Conservation (phyloP, 2,888 invertebrate genomes). For the Lycia hirtaria region DNA sequence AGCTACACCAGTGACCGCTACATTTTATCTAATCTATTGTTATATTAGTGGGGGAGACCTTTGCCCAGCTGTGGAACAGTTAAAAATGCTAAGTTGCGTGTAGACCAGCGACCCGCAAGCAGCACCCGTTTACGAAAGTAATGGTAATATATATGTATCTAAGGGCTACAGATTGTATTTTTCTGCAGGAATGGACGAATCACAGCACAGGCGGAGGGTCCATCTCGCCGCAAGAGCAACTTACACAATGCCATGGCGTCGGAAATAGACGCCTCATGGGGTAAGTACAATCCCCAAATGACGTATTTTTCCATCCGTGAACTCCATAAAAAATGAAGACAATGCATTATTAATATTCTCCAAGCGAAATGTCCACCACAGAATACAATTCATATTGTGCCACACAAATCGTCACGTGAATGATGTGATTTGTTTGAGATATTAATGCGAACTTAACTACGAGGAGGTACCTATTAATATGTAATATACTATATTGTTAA, state of each 20-base stretch:
- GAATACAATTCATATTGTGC: conserved; percentile 25
- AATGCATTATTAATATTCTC: conserved; percentile 44
- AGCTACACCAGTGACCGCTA: too few relatives aligned
- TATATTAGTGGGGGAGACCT: too few relatives aligned
- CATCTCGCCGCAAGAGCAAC: conserved; percentile 89
- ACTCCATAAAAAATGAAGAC: conserved; percentile 32
- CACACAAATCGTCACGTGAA: conserved; percentile 18
- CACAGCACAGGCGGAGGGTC: conserved; percentile 87
- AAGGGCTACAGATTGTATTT: conserved; percentile 2
- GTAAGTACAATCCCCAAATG: conserved; percentile 53
- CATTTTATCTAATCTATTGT: too few relatives aligned
- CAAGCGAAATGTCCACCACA: conserved; percentile 26
- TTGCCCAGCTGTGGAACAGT: too few relatives aligned
- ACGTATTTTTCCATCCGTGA: conserved; percentile 27
- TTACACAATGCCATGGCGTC: conserved; percentile 86
- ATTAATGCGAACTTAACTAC: conserved; percentile 1
- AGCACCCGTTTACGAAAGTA: too few relatives aligned
- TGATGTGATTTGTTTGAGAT: conserved; percentile 4
- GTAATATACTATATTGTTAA: too few relatives aligned
- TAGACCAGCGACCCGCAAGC: too few relatives aligned
- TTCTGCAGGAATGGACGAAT: conserved; percentile 75
- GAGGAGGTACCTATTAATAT: too few relatives aligned
- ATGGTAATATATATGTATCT: too few relatives aligned
- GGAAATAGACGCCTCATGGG: conserved; percentile 79
- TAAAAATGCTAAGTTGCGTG: too few relatives aligned